phyloP scores from a whole-genome alignment of 2,888 invertebrate genomes.

The Athalia cordata region DNA sequence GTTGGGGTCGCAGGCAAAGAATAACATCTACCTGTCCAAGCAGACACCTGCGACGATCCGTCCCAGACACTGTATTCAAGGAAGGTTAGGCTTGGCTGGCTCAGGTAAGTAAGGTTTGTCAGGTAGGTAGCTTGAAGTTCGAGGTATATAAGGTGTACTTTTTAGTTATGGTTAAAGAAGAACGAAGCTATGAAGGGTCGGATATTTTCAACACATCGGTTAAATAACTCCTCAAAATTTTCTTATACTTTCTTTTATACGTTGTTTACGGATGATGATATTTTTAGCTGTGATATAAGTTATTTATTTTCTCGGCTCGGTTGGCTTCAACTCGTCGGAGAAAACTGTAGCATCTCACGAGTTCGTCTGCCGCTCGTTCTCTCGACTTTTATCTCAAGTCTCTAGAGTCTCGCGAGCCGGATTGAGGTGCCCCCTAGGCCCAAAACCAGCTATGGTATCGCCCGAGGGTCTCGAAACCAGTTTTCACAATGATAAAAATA shows the following conservation, averaged over 20 bases:
- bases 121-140: neutral
- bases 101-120: neutral
- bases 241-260: no score
- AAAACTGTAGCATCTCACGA: neutral
- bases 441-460: neutral
- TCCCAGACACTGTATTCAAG: neutral
- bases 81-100: conserved; percentile 10
- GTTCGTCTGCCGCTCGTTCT: neutral
- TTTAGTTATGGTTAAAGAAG: neutral
- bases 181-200: no score
- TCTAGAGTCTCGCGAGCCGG: neutral
- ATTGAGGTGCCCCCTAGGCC: neutral
- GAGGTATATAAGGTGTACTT: neutral
- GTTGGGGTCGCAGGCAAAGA: neutral
- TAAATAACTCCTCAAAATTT: no score
- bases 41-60: neutral
- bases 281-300: no score
- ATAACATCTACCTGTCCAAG: conserved; percentile 9
- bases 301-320: no score
- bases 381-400: neutral
- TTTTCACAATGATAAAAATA: conserved; percentile 2
- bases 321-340: neutral
- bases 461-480: conserved; percentile 7
- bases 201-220: no score
- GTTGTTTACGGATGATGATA: no score